Base-by-base conservation (phyloP, 2,113 vertebrate genomes). In the Stomatorhinus ivindoensis region DNA sequence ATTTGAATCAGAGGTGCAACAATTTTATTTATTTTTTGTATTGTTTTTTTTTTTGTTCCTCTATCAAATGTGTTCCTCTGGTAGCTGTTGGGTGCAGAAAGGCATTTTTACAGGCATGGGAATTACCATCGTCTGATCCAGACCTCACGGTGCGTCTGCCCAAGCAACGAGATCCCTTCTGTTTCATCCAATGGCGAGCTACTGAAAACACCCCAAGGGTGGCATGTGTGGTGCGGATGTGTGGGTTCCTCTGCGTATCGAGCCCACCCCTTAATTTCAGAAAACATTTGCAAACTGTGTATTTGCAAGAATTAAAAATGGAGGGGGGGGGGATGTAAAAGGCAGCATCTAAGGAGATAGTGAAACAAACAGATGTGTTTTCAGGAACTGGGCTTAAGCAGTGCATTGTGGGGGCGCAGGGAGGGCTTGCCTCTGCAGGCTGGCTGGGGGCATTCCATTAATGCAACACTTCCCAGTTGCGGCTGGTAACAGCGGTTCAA, bases 351-450 rank as follows among this genome's bases (percentile, higher is more conserved):
- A 90, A 73, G 90, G 88, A 91, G 48, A 89, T 88, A 92, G 92
- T 92, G 90, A 90, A 93, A 94, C 92, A 94, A 94, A 94, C 93
- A 90, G 91, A 94, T 94, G 91, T 93, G 61, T 91, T 92, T 92
- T 91, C 93, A 94, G 92, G 88, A 88, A 58, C 83, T 90, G 86
- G 87, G 82, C 88, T 91, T 91, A 76, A 91, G 90, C 85, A 50
- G 31, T 89, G 88, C 89, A 90, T 89, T 89, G 61, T 88, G 61
- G 89, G 91, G 88, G 48, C 48, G 39, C 35, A 15, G 82, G 86
- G 89, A 90, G 86, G 47, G 50, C 73, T 21, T 47, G 84, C 47
- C 91, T 89, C 91, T 31, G 90, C 89, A 91, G 93, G 92, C 92
- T 92, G 91, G 91, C 93, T 92, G 88, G 88, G 87, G 92, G 91